Conservation (phyloP, 2,888 invertebrate genomes). For the Archaeoteleia sp. region DNA sequence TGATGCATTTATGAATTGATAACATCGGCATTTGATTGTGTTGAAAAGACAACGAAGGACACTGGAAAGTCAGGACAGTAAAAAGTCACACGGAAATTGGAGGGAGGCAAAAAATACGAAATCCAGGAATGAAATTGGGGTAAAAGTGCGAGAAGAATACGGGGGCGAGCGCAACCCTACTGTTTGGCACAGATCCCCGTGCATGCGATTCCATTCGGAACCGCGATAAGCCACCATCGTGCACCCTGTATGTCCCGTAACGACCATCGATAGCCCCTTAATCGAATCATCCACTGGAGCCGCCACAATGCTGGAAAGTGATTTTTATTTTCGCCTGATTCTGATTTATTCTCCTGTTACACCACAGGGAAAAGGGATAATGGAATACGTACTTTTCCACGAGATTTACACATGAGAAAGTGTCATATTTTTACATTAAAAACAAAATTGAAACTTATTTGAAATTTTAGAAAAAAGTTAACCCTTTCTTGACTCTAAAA, state of each 20-base stretch:
- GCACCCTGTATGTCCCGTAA: slow-evolving; percentile 62
- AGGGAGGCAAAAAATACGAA: slow-evolving; percentile 10
- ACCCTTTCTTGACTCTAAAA: too few species aligned
- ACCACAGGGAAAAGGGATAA: slow-evolving; percentile 21
- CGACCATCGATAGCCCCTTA: slow-evolving; percentile 73
- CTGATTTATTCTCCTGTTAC: slow-evolving; percentile 69
- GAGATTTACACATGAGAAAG: slow-evolving; percentile 25
- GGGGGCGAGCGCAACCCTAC: slow-evolving; percentile 22
- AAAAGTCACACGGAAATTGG: neutral
- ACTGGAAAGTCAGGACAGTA: slow-evolving; percentile 1
- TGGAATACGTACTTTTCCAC: slow-evolving; percentile 35
- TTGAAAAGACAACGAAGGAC: slow-evolving; percentile 22
- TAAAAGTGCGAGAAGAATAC: slow-evolving; percentile 20
- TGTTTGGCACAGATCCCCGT: slow-evolving; percentile 24
- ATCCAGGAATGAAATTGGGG: slow-evolving; percentile 35
- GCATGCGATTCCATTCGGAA: slow-evolving; percentile 38
- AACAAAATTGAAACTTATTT: too few species aligned
- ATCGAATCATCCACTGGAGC: slow-evolving; percentile 69
- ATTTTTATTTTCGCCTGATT: slow-evolving; percentile 74
- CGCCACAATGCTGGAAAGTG: slow-evolving; percentile 73
- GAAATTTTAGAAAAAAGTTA: too few species aligned
- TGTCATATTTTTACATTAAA: slow-evolving; percentile 4
- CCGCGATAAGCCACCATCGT: slow-evolving; percentile 51
- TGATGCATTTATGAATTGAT: neutral
- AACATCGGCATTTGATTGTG: neutral